These are phyloP conservation scores for Steinernema hermaphroditum DNA, from an alignment of 2,888 invertebrate genomes.

Conservation along the genomic window DNA sequence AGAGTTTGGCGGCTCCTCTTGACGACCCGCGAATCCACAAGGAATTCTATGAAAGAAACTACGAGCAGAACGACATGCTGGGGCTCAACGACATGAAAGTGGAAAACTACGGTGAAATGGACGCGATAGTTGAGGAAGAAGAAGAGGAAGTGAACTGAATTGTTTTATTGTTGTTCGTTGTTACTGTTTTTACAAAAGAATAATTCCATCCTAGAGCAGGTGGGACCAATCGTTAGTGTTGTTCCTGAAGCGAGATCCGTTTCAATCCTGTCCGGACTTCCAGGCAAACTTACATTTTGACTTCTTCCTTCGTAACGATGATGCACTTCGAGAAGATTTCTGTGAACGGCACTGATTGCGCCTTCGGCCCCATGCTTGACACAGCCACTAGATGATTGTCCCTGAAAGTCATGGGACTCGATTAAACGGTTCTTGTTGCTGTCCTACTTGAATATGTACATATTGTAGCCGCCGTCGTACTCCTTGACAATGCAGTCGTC, in stretches of 20 bases:
- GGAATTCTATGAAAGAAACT: conserved; percentile 79
- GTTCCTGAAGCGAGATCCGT: not conserved
- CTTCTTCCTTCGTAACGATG: not conserved
- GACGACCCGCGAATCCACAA: conserved; percentile 73
- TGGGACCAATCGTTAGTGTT: not conserved
- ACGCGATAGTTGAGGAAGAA: conserved; percentile 52
- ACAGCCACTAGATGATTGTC: not conserved
- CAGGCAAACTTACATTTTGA: not conserved
- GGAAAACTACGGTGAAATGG: conserved; percentile 75
- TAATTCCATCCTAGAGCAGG: not conserved
- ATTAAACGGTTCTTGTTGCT: not conserved
- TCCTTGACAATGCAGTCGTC: not conserved
- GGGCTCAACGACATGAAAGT: conserved; percentile 94
- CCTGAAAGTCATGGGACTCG: not conserved
- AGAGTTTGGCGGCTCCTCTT: conserved; percentile 66
- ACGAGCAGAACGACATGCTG: conserved; percentile 90
- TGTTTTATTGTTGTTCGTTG: not conserved
- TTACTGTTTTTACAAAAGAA: not conserved
- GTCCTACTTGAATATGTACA: not conserved
- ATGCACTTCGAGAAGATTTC: not conserved
- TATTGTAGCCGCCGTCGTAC: not conserved
- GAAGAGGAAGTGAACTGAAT: conserved; percentile 33
- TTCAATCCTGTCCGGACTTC: not conserved
- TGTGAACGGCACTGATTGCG: not conserved
- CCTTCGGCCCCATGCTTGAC: not conserved